Evolutionary conservation across 2,888 invertebrate genomes (phyloP).

Genomic region (Cyrtodaria siliqua): DNA sequence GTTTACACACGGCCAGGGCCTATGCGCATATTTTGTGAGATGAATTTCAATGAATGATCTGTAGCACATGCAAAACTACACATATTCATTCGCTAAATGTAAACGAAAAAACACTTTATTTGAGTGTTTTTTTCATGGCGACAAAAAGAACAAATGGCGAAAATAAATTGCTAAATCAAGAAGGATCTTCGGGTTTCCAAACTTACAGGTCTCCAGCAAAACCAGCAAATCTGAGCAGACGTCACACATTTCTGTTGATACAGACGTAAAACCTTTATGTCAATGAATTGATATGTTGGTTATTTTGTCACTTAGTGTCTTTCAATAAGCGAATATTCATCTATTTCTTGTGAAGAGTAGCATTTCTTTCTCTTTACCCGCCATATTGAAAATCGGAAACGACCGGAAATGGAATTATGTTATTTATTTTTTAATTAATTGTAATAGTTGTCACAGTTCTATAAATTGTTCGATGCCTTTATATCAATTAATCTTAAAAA

Average conservation of each 20-base stretch:
- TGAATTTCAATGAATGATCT: too few relatives aligned
- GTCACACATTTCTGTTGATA: conserved; percentile 91
- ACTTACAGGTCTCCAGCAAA: conserved; percentile 94
- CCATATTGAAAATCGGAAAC: conserved; percentile 17
- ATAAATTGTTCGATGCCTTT: too few relatives aligned
- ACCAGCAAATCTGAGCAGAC: conserved; percentile 97
- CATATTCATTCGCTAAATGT: too few relatives aligned
- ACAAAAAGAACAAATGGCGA: neutral
- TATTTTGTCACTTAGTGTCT: neutral
- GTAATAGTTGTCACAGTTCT: too few relatives aligned
- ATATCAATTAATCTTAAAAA: too few relatives aligned
- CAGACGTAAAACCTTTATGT: neutral
- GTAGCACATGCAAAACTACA: too few relatives aligned
- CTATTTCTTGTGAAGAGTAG: conserved; percentile 20
- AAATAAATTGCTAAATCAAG: conserved; percentile 6
- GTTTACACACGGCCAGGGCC: too few relatives aligned
- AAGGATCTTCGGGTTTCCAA: neutral
- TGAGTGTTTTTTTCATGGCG: neutral
- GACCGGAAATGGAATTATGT: conserved; percentile 3
- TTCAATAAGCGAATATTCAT: neutral
- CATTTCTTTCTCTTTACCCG: conserved; percentile 41
- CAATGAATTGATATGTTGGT: neutral
- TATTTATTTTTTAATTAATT: neutral
- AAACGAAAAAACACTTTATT: neutral
- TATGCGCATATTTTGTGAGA: too few relatives aligned